Evolutionary conservation across 2,888 invertebrate species (phyloP), one percentile per base, ranked within the genome.

Genomic region (Tenthredo notha): DNA sequence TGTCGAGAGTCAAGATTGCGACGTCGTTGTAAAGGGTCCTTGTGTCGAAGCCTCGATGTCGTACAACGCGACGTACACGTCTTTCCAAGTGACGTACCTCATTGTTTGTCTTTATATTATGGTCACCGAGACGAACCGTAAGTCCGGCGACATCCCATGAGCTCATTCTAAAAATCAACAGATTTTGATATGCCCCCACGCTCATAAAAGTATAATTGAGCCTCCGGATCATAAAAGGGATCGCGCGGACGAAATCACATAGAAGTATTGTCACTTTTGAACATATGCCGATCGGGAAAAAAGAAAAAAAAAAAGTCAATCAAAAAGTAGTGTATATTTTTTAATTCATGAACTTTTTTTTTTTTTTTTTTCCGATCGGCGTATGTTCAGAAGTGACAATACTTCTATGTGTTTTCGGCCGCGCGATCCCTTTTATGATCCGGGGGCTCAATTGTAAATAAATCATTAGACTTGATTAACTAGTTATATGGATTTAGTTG

Each of bases 1-100:
- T 96, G 90, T 96, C 97, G 89, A 98, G 90, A 0, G 97, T 97
- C 65, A 98, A 93, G 84, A 98, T 94, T 0, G 98, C 96, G 40
- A 98, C 96, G 90, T 98, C 98, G 90, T 98, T 97, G 93, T 97
- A 97, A 96, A 98, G 94, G 67, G 97, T 98, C 87, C 97, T 95
- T 90, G 97, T 96, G 91, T 97, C 97, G 90, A 98, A 98, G 47
- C 97, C 97, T 89, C 96, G 95, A 92, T 98, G 98, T 83, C 98
- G 94, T n/a, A 98, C 97, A 1, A 98, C 96, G 86, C 97, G 95
- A 90, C 97, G 97, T 83, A 98, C 97, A 91, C 96, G 96, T 89
- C 97, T 95, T 88, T 97, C 97, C 40, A 97, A 93, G 91, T 98
- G 98, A 85, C 95, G 95, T 1, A 96, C 96, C 93, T 98, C 98